Evolutionary conservation across 2,888 invertebrate genomes (phyloP).

Genomic region (Hydroisotoma schaefferi): DNA sequence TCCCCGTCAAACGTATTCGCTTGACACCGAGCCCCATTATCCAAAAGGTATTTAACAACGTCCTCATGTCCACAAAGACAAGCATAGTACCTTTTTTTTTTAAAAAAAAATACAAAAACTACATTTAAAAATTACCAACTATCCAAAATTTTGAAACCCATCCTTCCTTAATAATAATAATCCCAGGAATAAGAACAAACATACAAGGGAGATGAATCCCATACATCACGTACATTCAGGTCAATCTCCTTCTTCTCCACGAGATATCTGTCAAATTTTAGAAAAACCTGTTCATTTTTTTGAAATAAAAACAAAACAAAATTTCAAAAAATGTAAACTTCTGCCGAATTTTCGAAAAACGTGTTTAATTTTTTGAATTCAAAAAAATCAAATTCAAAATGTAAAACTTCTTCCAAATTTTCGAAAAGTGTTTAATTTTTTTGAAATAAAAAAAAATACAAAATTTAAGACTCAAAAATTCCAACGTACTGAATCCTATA

Average conservation of each 20-base stretch:
- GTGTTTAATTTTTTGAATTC: too few relatives aligned
- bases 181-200: constrained; percentile 37
- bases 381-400: too few relatives aligned
- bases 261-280: constrained; percentile 52
- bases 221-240: constrained; percentile 55
- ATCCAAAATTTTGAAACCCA: neutral
- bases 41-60: constrained; percentile 55
- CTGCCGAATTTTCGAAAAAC: too few relatives aligned
- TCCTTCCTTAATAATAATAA: neutral
- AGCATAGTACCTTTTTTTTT: constrained; percentile 55
- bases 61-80: constrained; percentile 57
- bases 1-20: constrained; percentile 59
- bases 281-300: too few relatives aligned
- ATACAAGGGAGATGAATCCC: constrained; percentile 58
- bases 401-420: too few relatives aligned
- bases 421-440: too few relatives aligned
- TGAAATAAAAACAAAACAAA: too few relatives aligned
- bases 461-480: too few relatives aligned
- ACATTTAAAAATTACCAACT: neutral
- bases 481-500: constrained; percentile 43
- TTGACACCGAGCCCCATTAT: constrained; percentile 56
- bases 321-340: too few relatives aligned
- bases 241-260: constrained; percentile 56
- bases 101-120: neutral
- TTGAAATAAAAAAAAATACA: too few relatives aligned